Evolutionary conservation across 2,113 vertebrate genomes (phyloP).

Genomic region (Petrocephalus zakoni): DNA sequence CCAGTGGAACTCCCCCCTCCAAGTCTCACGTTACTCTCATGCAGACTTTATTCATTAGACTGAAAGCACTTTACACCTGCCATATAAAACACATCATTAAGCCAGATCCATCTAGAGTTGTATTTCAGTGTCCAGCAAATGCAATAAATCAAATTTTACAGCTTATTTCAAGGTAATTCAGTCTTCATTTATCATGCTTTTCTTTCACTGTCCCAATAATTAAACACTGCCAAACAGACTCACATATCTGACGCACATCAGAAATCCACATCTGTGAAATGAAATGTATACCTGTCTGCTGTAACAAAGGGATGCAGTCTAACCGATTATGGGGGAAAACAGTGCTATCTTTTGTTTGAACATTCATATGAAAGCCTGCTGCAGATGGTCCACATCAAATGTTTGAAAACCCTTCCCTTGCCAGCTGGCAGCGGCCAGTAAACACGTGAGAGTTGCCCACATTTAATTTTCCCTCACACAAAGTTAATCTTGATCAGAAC

Average conservation of each 20-base stretch:
- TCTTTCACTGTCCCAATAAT: neutral
- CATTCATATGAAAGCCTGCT: neutral
- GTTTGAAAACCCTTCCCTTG: neutral
- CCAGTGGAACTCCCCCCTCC: neutral
- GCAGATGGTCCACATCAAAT: neutral
- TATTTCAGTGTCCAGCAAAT: neutral
- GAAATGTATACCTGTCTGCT: neutral
- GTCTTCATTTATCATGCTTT: neutral
- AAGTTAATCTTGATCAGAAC: neutral
- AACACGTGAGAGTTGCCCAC: neutral
- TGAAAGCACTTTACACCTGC: neutral
- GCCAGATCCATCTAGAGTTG: neutral
- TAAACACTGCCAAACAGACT: neutral
- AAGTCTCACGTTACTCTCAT: neutral
- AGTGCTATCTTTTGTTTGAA: neutral
- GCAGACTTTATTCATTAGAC: neutral
- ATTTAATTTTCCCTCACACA: neutral
- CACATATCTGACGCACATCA: neutral
- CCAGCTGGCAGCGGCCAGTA: neutral
- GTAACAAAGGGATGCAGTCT: neutral
- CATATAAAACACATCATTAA: neutral
- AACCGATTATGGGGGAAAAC: neutral
- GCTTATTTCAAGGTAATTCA: neutral
- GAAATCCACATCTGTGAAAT: neutral
- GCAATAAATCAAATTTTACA: neutral